Conservation (phyloP, 2,888 invertebrate species). For the Copidosoma aretas region DNA sequence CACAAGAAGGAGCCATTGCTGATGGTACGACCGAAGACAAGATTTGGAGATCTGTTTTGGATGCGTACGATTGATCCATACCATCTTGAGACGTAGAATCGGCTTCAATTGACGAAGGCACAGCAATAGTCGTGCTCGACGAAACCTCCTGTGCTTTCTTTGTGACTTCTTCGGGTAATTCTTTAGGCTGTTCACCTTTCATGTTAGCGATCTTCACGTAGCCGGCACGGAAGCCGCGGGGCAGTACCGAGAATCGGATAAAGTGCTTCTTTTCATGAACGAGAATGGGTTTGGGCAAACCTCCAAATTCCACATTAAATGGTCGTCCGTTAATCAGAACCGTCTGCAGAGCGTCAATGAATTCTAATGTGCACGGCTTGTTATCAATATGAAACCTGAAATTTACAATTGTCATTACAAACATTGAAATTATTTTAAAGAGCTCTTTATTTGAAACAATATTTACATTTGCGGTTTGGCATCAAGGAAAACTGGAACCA, state of each 20-base stretch:
- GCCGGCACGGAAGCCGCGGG: slow-evolving; percentile 76
- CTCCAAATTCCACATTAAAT: slow-evolving; percentile 82
- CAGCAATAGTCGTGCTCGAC: slow-evolving; percentile 35
- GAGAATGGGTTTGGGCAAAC: slow-evolving; percentile 79
- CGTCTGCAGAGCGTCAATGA: slow-evolving; percentile 78
- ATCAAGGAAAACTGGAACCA: slow-evolving; percentile 83
- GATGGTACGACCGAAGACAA: slow-evolving; percentile 52
- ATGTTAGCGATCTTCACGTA: slow-evolving; percentile 74
- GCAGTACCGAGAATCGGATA: slow-evolving; percentile 80
- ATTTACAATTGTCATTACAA: slow-evolving; percentile 14
- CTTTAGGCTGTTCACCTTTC: slow-evolving; percentile 68
- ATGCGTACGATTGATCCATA: slow-evolving; percentile 44
- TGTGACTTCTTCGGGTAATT: slow-evolving; percentile 42
- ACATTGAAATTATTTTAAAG: slow-evolving; percentile 9
- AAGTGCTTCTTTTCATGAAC: slow-evolving; percentile 80
- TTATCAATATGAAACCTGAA: slow-evolving; percentile 72
- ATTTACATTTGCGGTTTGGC: slow-evolving; percentile 76
- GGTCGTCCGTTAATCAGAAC: slow-evolving; percentile 81
- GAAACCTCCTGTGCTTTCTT: slow-evolving; percentile 21
- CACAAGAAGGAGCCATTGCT: slow-evolving; percentile 40
- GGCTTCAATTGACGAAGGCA: slow-evolving; percentile 42
- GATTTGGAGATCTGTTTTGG: slow-evolving; percentile 60
- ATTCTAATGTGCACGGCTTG: slow-evolving; percentile 77
- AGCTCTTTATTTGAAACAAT: background rate
- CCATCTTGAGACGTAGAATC: slow-evolving; percentile 58